These are phyloP conservation scores for Lasiommata megera DNA, from an alignment of 2,888 invertebrate genomes.

Conservation along the genomic window DNA sequence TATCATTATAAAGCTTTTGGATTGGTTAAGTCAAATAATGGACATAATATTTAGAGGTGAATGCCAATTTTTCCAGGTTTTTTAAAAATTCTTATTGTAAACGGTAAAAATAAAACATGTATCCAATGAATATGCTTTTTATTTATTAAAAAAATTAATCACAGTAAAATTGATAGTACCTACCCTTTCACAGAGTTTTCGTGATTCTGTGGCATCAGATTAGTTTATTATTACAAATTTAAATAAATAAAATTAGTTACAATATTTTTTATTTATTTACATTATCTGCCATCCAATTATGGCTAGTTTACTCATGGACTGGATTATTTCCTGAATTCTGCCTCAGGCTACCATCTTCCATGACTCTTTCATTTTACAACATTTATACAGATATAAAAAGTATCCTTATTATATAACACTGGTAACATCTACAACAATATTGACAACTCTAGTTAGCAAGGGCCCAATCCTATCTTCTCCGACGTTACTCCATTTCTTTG, in stretches of 20 bases:
- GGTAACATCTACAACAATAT: constrained; percentile 61
- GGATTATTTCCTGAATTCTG: no score
- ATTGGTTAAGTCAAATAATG: no score
- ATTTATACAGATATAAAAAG: neutral
- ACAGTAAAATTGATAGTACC: no score
- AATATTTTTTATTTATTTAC: no score
- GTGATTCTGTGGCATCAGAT: no score
- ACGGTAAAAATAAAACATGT: neutral
- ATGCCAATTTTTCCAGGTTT: neutral
- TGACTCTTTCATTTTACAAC: neutral
- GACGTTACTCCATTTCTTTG: constrained; percentile 58
- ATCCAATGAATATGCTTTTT: neutral
- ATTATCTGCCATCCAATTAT: no score
- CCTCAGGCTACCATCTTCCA: neutral
- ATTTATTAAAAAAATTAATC: neutral
- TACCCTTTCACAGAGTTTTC: no score
- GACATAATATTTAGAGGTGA: no score
- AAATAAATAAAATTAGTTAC: no score
- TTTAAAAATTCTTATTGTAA: neutral
- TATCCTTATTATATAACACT: constrained; percentile 33
- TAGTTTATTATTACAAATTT: no score
- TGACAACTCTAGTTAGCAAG: constrained; percentile 63
- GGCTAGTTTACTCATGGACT: no score
- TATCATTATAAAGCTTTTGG: no score
- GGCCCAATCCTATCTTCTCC: constrained; percentile 61